Evolutionary conservation across 2,113 vertebrate genomes (phyloP).

Genomic region (Leptobrachium ailaonicum): DNA sequence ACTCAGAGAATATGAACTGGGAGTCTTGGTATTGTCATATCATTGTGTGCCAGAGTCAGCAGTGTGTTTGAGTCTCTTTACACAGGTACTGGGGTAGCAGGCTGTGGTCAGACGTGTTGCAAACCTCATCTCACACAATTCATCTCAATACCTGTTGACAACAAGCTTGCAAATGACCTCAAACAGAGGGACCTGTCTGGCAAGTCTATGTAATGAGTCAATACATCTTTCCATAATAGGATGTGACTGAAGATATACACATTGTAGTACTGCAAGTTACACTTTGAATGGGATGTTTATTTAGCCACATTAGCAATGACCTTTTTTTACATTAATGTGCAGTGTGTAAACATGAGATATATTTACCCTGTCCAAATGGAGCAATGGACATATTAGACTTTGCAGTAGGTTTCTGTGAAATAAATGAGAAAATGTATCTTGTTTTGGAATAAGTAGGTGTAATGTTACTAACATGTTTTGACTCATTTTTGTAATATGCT

Average conservation of each 20-base stretch:
- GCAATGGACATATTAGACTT: neutral
- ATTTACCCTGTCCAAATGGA: neutral
- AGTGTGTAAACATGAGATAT: conserved; percentile 26
- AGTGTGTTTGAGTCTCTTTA: neutral
- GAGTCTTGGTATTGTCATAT: no score
- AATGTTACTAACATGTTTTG: no score
- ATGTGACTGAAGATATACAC: conserved; percentile 27
- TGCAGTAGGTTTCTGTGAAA: neutral
- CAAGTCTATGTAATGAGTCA: conserved; percentile 30
- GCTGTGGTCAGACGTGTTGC: neutral
- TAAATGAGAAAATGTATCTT: neutral
- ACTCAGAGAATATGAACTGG: no score
- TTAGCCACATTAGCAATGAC: conserved; percentile 39
- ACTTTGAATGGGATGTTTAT: conserved; percentile 42
- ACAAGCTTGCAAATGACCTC: conserved; percentile 24
- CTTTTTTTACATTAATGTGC: conserved; percentile 33
- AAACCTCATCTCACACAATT: conserved; percentile 9
- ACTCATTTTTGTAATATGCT: no score
- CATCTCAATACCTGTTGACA: conserved; percentile 32
- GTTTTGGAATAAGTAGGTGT: no score
- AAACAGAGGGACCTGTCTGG: conserved; percentile 40
- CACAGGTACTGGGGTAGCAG: neutral
- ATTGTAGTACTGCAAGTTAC: conserved; percentile 36
- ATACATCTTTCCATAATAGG: conserved; percentile 41
- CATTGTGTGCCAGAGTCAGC: no score